Base-by-base conservation (phyloP, 2,113 vertebrate genomes). In the Brachionichthys hirsutus region DNA sequence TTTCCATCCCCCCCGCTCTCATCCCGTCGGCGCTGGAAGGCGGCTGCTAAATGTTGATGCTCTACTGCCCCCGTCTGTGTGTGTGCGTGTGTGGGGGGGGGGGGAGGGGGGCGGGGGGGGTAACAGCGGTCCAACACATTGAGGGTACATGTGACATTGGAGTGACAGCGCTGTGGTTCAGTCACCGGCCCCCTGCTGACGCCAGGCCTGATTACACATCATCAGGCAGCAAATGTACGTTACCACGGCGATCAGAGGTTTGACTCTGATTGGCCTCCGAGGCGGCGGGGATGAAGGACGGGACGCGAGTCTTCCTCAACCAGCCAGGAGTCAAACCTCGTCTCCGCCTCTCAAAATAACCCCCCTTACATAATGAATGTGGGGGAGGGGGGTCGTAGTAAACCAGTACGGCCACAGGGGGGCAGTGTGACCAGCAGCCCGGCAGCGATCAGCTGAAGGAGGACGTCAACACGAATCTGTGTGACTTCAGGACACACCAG, bases 61-160 rank as follows among this genome's bases (percentile, higher is more conserved):
- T 58, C 67, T 87, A 72, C 77, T 86, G 85, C 84, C 87, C 60
- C 71, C 84, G n/a, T 62, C 74, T 59, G 87, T 43, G 48, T 2
- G 1, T 34, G 40, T 0, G n/a, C n/a, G n/a, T n/a, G n/a, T n/a
- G n/a, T 40, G 0, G 1, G 46, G 14, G n/a, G 12, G 5, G 16
- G 5, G n/a, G 1, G 4, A 1, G 24, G 24, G 4, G 4, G 24
- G 24, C 5, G 12, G 6, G 19, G 19, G 17, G 47, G 18, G 0
- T 11, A 3, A 18, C 6, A 1, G 40, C 42, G n/a, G 34, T 58
- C 45, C 47, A 30, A 9, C 24, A 6, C 54, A 51, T 61, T 66
- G 64, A 67, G 66, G 70, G 40, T 40, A 43, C 41, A 58, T 54
- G 43, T 43, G 54, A 78, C 59, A 59, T 38, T 43, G 54, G 51